Evolutionary conservation across 1,140 invertebrate species (phyloP), one percentile per base, ranked within the genome.

Genomic region (Onthophagus taurus): DNA sequence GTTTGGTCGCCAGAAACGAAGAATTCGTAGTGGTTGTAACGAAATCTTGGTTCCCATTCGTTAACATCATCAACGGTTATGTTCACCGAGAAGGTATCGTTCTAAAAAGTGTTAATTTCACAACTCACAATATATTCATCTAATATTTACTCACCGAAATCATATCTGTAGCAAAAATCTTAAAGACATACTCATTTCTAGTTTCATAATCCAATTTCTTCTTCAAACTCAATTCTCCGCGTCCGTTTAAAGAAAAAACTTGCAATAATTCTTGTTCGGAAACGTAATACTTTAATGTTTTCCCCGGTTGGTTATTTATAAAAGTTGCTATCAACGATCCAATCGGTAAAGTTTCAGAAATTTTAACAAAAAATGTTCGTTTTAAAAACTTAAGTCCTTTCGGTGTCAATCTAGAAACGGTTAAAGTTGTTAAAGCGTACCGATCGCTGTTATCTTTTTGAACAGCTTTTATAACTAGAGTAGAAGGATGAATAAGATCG

Each of bases 41-140:
- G 74, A 68, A 95, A 93, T 21, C 86, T 72, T 1, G 90, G 90
- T 64, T 91, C 88, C 86, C 86, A 90, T 61, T 94, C 89, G 60
- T 95, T 95, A 0, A 91, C 83, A 63, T 93, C 85, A 51, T 87
- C 68, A 2, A 95, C 81, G 0, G 80, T 79, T 6, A 95, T 72
- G 44, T 86, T 85, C 0, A 93, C 67, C 0, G 69, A 64, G 5
- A 71, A 69, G 8, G 74, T 74, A 59, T 89, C 85, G 59, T 86
- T 88, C 84, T 89, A 68, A 1, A 72, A 70, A 48, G 20, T 45
- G 23, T 26, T 7, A 26, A 7, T 26, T 13, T 33, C 6, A 33
- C 5, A 36, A 13, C 14, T n/a, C n/a, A n/a, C n/a, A n/a, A n/a
- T n/a, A n/a, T n/a, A n/a, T n/a, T n/a, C n/a, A n/a, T n/a, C n/a